Base-by-base conservation (phyloP, 2,113 vertebrate species). In the Scortum barcoo region DNA sequence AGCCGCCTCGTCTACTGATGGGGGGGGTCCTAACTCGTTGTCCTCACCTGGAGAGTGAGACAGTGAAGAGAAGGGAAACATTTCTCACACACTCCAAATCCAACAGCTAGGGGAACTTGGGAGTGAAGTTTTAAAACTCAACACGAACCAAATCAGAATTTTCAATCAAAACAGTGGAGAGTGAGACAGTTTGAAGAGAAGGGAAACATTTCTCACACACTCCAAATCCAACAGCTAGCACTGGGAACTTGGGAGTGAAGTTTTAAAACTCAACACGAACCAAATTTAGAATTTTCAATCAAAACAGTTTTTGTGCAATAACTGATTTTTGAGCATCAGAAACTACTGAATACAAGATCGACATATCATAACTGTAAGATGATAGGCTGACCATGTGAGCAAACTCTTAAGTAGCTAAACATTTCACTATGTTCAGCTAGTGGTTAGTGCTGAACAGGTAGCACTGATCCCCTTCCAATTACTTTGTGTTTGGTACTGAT, bases 1-100 rank as follows among this genome's bases (percentile, higher is more conserved):
- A 20, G 97, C 97, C 56, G 98, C 98, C 94, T 99, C 97, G 92
- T 99, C 97, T 51, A 98, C 98, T 26, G 97, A 96, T 0, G 98
- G 98, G 75, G 98, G 98, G 54, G 98, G 98, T 72, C 98, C 98
- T 76, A 99, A 92, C 56, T 97, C 97, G 80, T 97, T 96, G 63
- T 96, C 70, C 61, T 93, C 72, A 54, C 89, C 93, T 91, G 82
- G 12, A 50, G 20, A 72, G 44, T 0, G 3, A 44, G 8, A 57
- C 6, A 44, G 24, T 0, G 33, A 62, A 14, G n/a, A 46, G 40
- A 53, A 69, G 3, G 20, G 28, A 20, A 57, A 20, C 13, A 54
- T 3, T 14, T 16, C 42, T 44, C 42, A 44, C n/a, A 4, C n/a
- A 5, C 53, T 26, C 24, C 24, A 57, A 57, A 7, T 57, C 54